Percentiles rank a stretch among this genome's conserved stretches.
These are phyloP conservation scores for Gracilinanus agilis DNA, from an alignment of 2,113 vertebrate species.

Conservation along the genomic window DNA sequence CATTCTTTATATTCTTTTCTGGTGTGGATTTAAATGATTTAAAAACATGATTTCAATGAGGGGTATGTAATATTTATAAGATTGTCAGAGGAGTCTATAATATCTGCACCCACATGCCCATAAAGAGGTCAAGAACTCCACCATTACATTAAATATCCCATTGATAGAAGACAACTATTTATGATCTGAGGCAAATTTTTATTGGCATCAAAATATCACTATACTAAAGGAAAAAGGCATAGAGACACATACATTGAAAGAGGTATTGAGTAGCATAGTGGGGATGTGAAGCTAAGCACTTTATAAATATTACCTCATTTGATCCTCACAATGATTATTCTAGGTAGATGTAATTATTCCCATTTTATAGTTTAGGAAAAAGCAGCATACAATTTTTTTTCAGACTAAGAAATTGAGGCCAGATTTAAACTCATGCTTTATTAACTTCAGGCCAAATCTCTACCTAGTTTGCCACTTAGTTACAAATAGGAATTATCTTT, in stretches of 20 bases:
- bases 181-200: conserved; percentile 49
- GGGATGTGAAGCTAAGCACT: too few species aligned
- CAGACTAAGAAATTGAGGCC: background rate
- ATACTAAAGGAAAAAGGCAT: background rate
- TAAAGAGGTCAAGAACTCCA: background rate
- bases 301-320: background rate
- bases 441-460: background rate
- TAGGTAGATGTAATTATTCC: background rate
- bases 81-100: background rate
- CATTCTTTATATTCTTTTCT: background rate
- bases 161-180: conserved; percentile 49
- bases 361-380: background rate
- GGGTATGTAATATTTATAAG: background rate
- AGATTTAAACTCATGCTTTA: background rate
- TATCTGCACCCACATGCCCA: background rate
- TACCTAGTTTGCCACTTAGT: background rate
- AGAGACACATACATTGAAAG: too few species aligned
- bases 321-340: background rate
- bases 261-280: too few species aligned
- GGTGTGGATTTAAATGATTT: background rate
- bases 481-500: background rate
- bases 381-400: too few species aligned
- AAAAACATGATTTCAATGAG: background rate
- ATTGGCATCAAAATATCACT: background rate
- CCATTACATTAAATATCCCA: conserved; percentile 49